phyloP scores from a whole-genome alignment of 2,113 vertebrate species.

The Puma concolor region DNA sequence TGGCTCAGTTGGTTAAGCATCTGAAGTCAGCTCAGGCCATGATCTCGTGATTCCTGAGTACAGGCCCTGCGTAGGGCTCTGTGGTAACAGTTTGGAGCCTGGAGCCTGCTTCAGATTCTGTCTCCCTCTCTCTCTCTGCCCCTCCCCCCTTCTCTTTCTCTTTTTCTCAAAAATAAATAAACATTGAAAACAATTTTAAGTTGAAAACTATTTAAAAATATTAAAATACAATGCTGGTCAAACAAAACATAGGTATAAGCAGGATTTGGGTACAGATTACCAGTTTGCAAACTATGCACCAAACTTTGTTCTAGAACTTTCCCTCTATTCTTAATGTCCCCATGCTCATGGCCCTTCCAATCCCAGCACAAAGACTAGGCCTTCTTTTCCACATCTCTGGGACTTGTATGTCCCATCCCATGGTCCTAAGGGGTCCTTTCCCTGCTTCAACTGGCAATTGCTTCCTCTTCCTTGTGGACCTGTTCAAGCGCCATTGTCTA shows the following conservation, averaged over 20 bases:
- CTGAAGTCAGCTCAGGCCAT: no score
- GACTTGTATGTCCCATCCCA: not conserved
- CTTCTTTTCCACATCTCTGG: not conserved
- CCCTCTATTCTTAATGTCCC: not conserved
- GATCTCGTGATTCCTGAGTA: no score
- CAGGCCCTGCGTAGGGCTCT: no score
- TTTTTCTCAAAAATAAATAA: no score
- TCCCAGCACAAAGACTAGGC: not conserved
- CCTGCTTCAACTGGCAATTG: not conserved
- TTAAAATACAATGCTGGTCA: not conserved
- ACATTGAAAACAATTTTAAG: not conserved
- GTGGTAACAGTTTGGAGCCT: no score
- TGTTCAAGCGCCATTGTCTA: not conserved
- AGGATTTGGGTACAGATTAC: not conserved
- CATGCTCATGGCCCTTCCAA: not conserved
- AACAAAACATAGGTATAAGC: not conserved
- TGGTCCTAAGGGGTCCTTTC: not conserved
- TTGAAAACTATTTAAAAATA: not conserved
- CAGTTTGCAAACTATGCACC: not conserved
- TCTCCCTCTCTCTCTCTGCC: no score
- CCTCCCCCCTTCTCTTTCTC: no score
- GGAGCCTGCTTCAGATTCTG: no score
- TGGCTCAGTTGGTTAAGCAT: no score
- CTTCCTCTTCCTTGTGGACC: not conserved
- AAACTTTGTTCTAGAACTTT: not conserved